phyloP scores from a whole-genome alignment of 1,140 invertebrate genomes.

The Tenebrio molitor region DNA sequence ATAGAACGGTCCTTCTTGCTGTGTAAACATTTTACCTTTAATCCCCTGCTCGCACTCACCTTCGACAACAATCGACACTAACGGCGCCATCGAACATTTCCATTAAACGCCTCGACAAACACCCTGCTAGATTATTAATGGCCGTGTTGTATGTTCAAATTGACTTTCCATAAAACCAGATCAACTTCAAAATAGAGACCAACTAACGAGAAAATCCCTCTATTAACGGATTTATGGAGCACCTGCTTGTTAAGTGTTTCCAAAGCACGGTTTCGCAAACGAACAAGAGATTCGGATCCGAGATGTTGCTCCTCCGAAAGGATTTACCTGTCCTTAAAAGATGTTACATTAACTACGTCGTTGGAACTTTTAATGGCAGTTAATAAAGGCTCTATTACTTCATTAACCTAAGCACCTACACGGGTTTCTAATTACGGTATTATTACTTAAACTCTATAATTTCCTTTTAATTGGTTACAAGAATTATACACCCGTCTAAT shows the following conservation, averaged over 20 bases:
- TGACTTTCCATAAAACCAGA: conserved; percentile 56
- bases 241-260: conserved; percentile 17
- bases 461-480: background rate
- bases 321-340: background rate
- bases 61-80: conserved; percentile 52
- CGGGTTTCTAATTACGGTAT: conserved; percentile 1
- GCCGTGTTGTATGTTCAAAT: conserved; percentile 55
- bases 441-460: conserved; percentile 6
- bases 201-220: conserved; percentile 47
- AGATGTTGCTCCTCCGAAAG: background rate
- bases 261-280: background rate
- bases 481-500: background rate
- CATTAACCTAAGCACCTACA: conserved; percentile 21
- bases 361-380: conserved; percentile 5
- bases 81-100: conserved; percentile 57
- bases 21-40: conserved; percentile 58
- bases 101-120: conserved; percentile 58
- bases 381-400: conserved; percentile 23
- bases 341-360: conserved; percentile 4
- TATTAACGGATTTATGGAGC: conserved; percentile 42
- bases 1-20: conserved; percentile 46
- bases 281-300: background rate
- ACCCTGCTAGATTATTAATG: conserved; percentile 57
- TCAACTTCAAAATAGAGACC: conserved; percentile 44
- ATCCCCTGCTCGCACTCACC: conserved; percentile 46